Evolutionary conservation across 2,888 invertebrate species (phyloP), one percentile per base, ranked within the genome.

Genomic region (Acanthosoma haemorrhoidale): DNA sequence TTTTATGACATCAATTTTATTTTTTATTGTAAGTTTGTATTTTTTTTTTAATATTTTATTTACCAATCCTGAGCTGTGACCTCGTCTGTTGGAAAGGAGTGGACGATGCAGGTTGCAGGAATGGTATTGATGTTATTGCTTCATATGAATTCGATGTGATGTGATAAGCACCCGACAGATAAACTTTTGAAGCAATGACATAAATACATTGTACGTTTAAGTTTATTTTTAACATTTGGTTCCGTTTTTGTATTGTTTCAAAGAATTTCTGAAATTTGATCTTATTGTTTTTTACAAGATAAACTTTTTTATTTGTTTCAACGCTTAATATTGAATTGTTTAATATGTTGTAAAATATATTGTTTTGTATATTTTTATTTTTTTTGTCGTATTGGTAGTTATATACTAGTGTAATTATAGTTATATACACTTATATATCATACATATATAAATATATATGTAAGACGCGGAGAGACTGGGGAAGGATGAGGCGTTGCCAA

Each of bases 401-500:
- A 13, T 13, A 13, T 41, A 8, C 5, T 25, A 2, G 6, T 61
- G 61, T 61, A 61, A 18, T 36, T 36, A 61, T 21, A 15, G 16
- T 32, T 16, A 15, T 59, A 15, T n/a, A 16, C 16, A 31, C 16
- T 59, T 15, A 15, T n/a, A 25, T 51, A 51, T 51, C 3, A 25
- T 59, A 59, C 29, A 25, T 61, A 18, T 61, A 61, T 34, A 38
- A 61, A 61, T 36, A 41, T 5, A 41, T 9, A 16, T 34, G 61
- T 59, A 31, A 32, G 32, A 36, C 5, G 61, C 36, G 61, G 61
- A 36, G 61, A 61, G 61, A 36, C 36, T 36, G 61, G 61, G 61
- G 38, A 61, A 61, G 61, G 61, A 61, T 61, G 61, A 61, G 34
- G 61, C 61, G 61, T 61, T 61, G 61, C 61, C 61, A 18, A 36